phyloP scores from a whole-genome alignment of 2,113 vertebrate genomes.

The Catharus fuscescens region DNA sequence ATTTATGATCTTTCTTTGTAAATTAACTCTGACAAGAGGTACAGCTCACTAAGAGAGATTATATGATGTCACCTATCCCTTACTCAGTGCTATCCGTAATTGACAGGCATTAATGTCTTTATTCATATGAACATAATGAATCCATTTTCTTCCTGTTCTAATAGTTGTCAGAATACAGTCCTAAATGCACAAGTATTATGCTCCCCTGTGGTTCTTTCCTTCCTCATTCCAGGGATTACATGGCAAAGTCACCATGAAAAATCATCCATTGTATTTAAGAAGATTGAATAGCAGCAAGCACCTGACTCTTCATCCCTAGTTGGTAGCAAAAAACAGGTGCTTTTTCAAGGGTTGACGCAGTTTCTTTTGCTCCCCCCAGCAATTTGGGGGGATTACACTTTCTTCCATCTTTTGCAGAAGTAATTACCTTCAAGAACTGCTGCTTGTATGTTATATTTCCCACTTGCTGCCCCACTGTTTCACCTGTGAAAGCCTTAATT shows the following conservation, averaged over 20 bases:
- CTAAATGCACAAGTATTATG: neutral
- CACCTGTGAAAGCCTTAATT: conserved; percentile 33
- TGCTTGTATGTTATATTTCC: neutral
- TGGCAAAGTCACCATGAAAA: neutral
- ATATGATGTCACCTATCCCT: neutral
- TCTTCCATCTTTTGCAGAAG: neutral
- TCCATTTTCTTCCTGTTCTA: neutral
- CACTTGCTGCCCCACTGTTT: conserved; percentile 12
- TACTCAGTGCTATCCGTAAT: neutral
- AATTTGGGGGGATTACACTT: neutral
- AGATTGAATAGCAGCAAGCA: neutral
- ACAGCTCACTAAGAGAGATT: neutral
- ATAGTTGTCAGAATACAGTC: neutral
- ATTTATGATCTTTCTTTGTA: neutral
- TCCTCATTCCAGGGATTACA: neutral
- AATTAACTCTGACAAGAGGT: neutral
- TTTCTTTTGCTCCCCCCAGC: neutral
- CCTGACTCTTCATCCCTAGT: neutral
- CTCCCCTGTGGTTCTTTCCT: neutral
- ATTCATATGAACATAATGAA: neutral
- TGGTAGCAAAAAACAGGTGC: neutral
- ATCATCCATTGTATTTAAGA: neutral
- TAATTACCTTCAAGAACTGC: neutral
- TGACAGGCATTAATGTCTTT: neutral
- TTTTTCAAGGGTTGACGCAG: neutral